Evolutionary conservation across 2,113 vertebrate species (phyloP), one percentile per base, ranked within the genome.

Genomic region (Gasterosteus nipponicus): DNA sequence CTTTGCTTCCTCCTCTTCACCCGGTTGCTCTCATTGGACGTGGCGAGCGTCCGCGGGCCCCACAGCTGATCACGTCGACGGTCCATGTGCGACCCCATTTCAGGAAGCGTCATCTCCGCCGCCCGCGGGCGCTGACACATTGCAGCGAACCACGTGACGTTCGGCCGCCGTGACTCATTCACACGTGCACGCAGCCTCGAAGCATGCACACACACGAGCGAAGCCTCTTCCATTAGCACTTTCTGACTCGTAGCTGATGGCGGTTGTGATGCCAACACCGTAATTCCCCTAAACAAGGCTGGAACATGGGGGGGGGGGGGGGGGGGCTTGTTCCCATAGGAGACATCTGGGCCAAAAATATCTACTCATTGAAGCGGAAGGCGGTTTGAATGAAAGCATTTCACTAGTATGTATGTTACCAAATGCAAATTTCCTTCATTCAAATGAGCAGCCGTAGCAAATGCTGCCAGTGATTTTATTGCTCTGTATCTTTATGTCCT

Each of bases 11-110:
- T 29, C 53, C 5, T 29, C 53, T 56, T 12, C 0, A 64, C 4
- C 29, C 4, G 39, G 7, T 33, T 16, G 4, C 9, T 54, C 5
- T 57, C 16, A 11, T 47, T 4, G 44, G 49, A 18, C 5, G 16
- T 14, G 29, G 7, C 10, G n/a, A 26, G 44, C 10, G 42, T n/a
- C 10, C 42, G 35, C 11, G n/a, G 10, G 22, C 10, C 22, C 10
- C 53, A 29, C 71, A 70, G 75, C 81, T 53, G 82, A 0, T 10
- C 61, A 47, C 80, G 35, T 15, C 79, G 59, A 61, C 42, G 41
- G 64, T 38, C 33, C 80, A 79, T 75, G 89, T 86, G 83, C 64
- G 82, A 80, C 83, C 84, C 22, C 86, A 87, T 59, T 76, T 87
- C 66, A 77, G 19, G 80, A 26, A 65, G 82, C 84, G 71, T 68